Evolutionary conservation across 2,797 vertebrate species (phyloP), one percentile per base, ranked within the genome.

Genomic region (Zenarchopterus dispar): DNA sequence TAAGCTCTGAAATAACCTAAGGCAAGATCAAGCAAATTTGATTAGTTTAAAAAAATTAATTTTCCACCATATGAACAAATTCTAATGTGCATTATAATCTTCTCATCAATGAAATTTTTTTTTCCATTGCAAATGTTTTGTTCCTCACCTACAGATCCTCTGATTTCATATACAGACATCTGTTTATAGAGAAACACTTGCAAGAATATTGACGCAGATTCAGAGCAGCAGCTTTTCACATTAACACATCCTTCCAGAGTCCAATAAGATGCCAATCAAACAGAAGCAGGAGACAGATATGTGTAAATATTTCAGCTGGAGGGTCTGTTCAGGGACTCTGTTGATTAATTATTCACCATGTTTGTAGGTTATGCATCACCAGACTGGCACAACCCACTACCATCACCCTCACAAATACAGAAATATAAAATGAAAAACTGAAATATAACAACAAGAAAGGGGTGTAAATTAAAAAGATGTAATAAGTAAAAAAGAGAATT

Each of bases 221-320:
- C 62, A 24, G 15, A 60, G 52, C 61, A 21, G 64, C 62, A 49
- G 26, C 10, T 24, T 65, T 42, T 42, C 48, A 62, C 59, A 70
- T 77, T 28, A 65, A 56, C 51, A 75, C 47, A 76, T 42, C 26
- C 5, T 28, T 28, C 8, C 28, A 28, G 4, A 28, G 5, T 60
- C 70, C 78, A 78, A 85, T 86, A 80, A 73, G 59, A 61, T 84
- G 80, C 45, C 86, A 87, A 75, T 88, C 84, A 78, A 73, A 66
- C 6, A 7, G 31, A 21, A 8, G 45, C 56, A 1, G 68, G 59
- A 60, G 68, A 59, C 39, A 63, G 63, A 61, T 43, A 43, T 2
- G 21, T 46, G 55, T 81, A 67, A 68, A 74, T 80, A 75, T 78
- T 75, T 85, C 52, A 81, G 69, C 43, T 56, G 0, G 6, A 44